These are phyloP conservation scores for Hoplodrina ambigua DNA, from an alignment of 2,888 invertebrate species.

Conservation along the genomic window DNA sequence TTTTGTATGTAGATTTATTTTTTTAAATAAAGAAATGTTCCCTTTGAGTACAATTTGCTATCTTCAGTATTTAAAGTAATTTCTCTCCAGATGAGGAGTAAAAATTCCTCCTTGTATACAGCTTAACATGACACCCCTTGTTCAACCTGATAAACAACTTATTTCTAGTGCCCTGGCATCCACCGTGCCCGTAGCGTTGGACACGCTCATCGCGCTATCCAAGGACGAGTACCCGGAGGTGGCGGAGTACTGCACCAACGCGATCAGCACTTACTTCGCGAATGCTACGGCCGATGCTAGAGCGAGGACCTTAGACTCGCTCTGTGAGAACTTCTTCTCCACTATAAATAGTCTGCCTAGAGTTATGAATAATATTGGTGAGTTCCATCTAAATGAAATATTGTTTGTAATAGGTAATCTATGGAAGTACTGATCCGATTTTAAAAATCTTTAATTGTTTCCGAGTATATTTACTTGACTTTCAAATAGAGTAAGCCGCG, in stretches of 20 bases:
- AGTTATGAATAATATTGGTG: slow-evolving; percentile 91
- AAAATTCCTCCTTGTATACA: too few species aligned
- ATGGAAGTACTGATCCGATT: too few species aligned
- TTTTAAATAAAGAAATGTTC: too few species aligned
- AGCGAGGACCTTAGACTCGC: slow-evolving; percentile 86
- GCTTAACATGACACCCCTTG: too few species aligned
- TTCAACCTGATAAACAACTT: background rate
- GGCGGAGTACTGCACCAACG: slow-evolving; percentile 80
- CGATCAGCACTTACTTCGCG: slow-evolving; percentile 77
- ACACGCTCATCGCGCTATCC: slow-evolving; percentile 92
- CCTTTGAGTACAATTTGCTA: too few species aligned
- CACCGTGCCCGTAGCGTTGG: slow-evolving; percentile 91
- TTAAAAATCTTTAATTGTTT: too few species aligned
- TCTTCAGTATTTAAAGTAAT: too few species aligned
- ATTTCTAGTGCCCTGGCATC: slow-evolving; percentile 90
- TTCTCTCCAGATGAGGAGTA: too few species aligned
- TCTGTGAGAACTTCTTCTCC: slow-evolving; percentile 91
- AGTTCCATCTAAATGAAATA: slow-evolving; percentile 55
- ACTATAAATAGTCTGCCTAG: slow-evolving; percentile 92
- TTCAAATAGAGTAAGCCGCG: too few species aligned
- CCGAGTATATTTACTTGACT: too few species aligned
- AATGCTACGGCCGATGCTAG: slow-evolving; percentile 71
- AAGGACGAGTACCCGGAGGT: slow-evolving; percentile 92
- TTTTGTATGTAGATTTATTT: too few species aligned
- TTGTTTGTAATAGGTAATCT: too few species aligned